Evolutionary conservation across 1,140 invertebrate genomes (phyloP).

Genomic region (Pseudoatta argentina): DNA sequence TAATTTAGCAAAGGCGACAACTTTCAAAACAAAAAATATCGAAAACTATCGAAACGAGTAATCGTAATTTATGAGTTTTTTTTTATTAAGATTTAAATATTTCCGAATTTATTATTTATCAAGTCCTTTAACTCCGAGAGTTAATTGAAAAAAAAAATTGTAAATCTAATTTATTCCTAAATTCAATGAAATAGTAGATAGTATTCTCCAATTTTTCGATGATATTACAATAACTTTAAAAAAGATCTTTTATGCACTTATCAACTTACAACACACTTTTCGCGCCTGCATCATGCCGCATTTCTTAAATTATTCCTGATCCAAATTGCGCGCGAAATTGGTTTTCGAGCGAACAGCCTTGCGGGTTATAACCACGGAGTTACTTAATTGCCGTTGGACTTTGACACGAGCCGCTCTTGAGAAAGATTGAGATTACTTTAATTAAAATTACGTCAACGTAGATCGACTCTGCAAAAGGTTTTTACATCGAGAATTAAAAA

Average conservation of each 20-base stretch:
- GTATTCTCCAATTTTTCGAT: not conserved
- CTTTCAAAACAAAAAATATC: not conserved
- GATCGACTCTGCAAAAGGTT: not conserved
- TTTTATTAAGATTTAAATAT: not conserved
- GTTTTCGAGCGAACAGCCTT: constrained; percentile 35
- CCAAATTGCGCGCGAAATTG: constrained; percentile 52
- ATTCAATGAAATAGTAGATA: not conserved
- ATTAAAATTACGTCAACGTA: constrained; percentile 35
- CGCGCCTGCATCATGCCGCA: not conserved
- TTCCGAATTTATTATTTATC: not conserved
- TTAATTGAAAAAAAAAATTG: not conserved
- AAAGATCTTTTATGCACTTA: constrained; percentile 1
- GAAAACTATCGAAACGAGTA: not conserved
- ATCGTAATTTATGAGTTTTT: not conserved
- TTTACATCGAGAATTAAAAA: constrained; percentile 14
- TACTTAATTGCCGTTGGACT: constrained; percentile 55
- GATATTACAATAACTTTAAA: not conserved
- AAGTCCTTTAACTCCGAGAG: not conserved
- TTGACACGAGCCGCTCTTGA: constrained; percentile 41
- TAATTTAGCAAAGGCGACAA: not conserved
- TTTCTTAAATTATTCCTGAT: constrained; percentile 44
- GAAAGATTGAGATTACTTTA: constrained; percentile 47
- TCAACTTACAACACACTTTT: not conserved
- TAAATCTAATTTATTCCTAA: not conserved
- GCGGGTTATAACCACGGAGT: constrained; percentile 33